Evolutionary conservation across 92 coral and sea anemone genomes (phyloP).

Genomic region (Epizoanthus scotinus): DNA sequence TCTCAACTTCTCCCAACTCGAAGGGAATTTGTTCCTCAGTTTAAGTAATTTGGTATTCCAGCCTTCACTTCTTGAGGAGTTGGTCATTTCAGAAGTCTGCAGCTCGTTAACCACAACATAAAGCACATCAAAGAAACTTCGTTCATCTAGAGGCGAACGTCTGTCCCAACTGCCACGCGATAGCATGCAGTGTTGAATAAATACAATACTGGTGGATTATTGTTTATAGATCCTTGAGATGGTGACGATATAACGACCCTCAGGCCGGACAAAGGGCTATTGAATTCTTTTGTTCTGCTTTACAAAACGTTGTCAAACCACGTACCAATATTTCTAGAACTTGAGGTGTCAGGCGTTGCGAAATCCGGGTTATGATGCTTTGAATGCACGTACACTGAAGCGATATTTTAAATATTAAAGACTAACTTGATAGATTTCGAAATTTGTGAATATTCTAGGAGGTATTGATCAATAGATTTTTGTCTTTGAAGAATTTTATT

Average conservation of each 20-base stretch:
- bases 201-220: no score
- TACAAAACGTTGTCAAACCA: background rate
- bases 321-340: background rate
- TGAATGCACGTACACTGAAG: no score
- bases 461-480: no score
- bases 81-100: background rate
- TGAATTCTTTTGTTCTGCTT: background rate
- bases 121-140: background rate
- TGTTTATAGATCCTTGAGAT: no score
- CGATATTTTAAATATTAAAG: no score
- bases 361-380: background rate
- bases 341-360: background rate
- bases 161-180: no score
- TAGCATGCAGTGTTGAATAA: no score
- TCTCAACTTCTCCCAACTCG: slow-evolving; percentile 17
- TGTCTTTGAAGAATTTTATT: no score
- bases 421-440: no score
- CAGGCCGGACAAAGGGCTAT: background rate
- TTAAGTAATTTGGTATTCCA: background rate
- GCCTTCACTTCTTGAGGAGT: background rate
- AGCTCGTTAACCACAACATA: no score
- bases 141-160: background rate
- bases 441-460: no score
- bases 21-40: background rate
- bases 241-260: no score